phyloP scores from a whole-genome alignment of 2,888 invertebrate genomes.

The Nycteola revayana region DNA sequence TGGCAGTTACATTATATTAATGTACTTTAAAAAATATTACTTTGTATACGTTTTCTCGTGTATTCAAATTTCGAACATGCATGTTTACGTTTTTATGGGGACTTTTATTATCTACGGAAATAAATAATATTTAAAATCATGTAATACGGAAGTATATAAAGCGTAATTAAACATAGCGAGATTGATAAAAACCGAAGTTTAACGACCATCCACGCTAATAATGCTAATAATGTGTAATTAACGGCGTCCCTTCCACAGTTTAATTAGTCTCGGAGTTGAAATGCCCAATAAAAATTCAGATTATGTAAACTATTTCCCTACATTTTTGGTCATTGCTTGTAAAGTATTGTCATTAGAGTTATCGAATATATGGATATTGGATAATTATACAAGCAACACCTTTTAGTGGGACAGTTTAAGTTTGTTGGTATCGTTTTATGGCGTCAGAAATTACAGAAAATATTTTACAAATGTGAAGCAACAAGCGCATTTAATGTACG shows the following conservation, averaged over 20 bases:
- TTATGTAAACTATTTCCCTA: slow-evolving; percentile 9
- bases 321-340: background rate
- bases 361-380: background rate
- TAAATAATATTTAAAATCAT: slow-evolving; percentile 4
- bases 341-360: background rate
- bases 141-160: slow-evolving; percentile 19
- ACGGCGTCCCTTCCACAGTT: slow-evolving; percentile 5
- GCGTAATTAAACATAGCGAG: slow-evolving; percentile 14
- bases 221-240: slow-evolving; percentile 18
- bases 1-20: background rate
- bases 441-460: too few relatives aligned
- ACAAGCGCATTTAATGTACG: too few relatives aligned
- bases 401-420: too few relatives aligned
- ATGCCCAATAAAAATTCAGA: slow-evolving; percentile 11
- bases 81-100: too few relatives aligned
- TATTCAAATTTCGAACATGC: too few relatives aligned
- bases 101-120: background rate
- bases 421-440: too few relatives aligned
- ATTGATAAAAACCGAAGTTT: slow-evolving; percentile 12
- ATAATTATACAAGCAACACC: too few relatives aligned
- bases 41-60: too few relatives aligned
- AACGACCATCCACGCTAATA: slow-evolving; percentile 11
- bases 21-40: too few relatives aligned
- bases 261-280: slow-evolving; percentile 18
- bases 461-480: too few relatives aligned